phyloP scores from a whole-genome alignment of 2,113 vertebrate genomes.

The Okapia johnstoni region DNA sequence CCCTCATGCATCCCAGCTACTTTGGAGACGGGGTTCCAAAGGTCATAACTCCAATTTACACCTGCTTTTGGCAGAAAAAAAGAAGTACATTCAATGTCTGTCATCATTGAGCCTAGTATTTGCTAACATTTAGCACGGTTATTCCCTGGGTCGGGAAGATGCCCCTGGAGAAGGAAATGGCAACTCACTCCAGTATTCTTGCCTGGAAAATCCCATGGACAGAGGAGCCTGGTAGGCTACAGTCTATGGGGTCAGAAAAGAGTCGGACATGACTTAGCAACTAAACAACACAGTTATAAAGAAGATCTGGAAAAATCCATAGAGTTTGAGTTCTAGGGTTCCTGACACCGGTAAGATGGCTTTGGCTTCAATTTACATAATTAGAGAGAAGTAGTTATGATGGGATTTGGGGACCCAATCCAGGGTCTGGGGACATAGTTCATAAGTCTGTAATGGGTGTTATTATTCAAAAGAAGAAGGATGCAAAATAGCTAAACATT shows the following conservation, averaged over 20 bases:
- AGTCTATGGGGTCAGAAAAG: not conserved
- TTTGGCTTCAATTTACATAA: not conserved
- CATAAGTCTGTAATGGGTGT: not conserved
- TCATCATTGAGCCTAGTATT: not conserved
- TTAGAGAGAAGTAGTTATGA: not conserved
- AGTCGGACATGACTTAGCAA: not conserved
- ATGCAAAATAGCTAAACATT: not conserved
- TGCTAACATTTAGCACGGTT: not conserved
- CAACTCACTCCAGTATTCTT: not conserved
- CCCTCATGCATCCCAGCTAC: not conserved
- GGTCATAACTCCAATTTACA: not conserved
- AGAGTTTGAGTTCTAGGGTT: not conserved
- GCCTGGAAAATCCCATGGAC: not conserved
- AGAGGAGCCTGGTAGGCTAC: not conserved
- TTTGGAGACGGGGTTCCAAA: not conserved
- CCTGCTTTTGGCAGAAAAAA: not conserved
- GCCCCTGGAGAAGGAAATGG: not conserved
- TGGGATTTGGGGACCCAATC: not conserved
- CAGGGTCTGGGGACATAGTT: not conserved
- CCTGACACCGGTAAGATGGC: not conserved
- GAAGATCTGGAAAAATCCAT: not conserved
- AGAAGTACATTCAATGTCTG: not conserved
- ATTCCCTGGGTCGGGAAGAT: not conserved
- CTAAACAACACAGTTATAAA: not conserved
- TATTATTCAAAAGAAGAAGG: not conserved